Conservation (phyloP, 2,797 vertebrate species). For the Myotis daubentonii region DNA sequence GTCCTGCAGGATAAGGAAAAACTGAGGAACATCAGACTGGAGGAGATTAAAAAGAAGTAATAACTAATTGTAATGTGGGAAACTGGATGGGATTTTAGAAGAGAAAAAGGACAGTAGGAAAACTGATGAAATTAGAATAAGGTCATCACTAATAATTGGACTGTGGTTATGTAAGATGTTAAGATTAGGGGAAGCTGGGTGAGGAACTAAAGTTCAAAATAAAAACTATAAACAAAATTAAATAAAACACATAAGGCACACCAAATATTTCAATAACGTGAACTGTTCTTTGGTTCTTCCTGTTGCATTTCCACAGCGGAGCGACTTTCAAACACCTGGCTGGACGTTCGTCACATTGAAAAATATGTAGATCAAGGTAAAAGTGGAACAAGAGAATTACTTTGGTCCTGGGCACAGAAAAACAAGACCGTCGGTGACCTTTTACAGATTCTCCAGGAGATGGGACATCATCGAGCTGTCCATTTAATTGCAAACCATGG, state of each 20-base stretch:
- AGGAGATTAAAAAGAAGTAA: not conserved
- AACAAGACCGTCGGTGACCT: slow-evolving; percentile 88
- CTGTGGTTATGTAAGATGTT: not conserved
- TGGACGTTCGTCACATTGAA: slow-evolving; percentile 87
- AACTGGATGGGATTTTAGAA: not conserved
- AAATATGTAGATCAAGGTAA: slow-evolving; percentile 85
- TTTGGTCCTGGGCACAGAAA: slow-evolving; percentile 91
- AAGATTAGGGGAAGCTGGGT: not conserved
- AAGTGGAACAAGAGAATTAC: slow-evolving; percentile 88
- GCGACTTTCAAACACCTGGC: slow-evolving; percentile 83
- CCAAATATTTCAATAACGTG: not conserved
- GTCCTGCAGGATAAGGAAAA: not conserved
- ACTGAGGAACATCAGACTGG: not conserved
- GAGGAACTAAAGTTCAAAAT: not conserved
- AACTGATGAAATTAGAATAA: not conserved
- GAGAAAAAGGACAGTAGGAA: not conserved
- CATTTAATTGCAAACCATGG: slow-evolving; percentile 83
- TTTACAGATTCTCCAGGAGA: slow-evolving; percentile 82
- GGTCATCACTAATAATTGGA: not conserved
- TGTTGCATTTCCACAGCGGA: slow-evolving; percentile 81
- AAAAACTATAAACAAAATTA: not conserved
- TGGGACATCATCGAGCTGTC: slow-evolving; percentile 86
- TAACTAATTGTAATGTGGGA: not conserved
- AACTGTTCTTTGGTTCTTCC: slow-evolving; percentile 19
- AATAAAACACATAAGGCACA: not conserved